Base-by-base conservation (phyloP, 2,113 vertebrate species). In the Chrysochloris asiatica region DNA sequence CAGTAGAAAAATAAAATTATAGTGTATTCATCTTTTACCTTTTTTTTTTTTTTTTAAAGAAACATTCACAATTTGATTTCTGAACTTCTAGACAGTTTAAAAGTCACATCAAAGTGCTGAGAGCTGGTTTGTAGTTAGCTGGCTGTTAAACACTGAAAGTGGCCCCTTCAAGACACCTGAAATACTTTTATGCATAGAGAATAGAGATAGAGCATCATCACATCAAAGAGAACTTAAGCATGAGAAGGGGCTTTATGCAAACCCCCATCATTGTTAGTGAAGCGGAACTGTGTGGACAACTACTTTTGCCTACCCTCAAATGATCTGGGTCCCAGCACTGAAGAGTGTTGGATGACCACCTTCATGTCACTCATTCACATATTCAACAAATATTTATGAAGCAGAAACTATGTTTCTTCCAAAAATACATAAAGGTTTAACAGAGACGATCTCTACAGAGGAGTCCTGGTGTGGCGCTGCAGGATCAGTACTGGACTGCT, bases 341-440 rank as follows among this genome's bases (percentile, higher is more conserved):
- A 72, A n/a, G 4, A 21, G 41, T 16, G 0, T 4, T 54, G 14
- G 3, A 4, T 6, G 3, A 6, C 3, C 16, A 59, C 12, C 24
- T 22, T 26, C 8, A 43, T 47, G 10, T 19, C 59, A 63, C 2
- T 33, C 59, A 63, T 63, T 63, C 28, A 11, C 12, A 63, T 30
- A 4, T 33, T 33, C 59, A 33, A 33, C 30, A 33, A 33, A 63
- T 63, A 63, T 14, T 30, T 63, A 63, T 12, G 30, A 30, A 63
- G 30, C 3, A 63, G 59, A 33, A 63, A 33, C 59, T 63, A 12
- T n/a, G n/a, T n/a, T n/a, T n/a, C n/a, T n/a, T n/a, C n/a, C n/a
- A n/a, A n/a, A n/a, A n/a, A n/a, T n/a, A n/a, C n/a, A n/a, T n/a
- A n/a, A n/a, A n/a, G n/a, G n/a, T n/a, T n/a, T n/a, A n/a, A n/a